Conservation (phyloP, 2,888 invertebrate species). For the Limenitis arthemis region DNA sequence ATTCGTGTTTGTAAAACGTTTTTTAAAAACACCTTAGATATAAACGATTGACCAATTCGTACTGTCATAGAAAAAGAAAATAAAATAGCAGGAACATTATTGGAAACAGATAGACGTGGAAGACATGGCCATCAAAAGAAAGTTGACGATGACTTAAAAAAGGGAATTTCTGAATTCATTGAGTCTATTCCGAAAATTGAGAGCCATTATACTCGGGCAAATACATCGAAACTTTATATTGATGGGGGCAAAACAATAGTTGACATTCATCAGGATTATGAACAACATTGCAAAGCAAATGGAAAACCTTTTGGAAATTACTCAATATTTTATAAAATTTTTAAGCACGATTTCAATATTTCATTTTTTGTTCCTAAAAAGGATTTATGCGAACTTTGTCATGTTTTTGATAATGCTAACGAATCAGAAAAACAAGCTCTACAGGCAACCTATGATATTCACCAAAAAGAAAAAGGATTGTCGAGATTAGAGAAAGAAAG, state of each 20-base stretch:
- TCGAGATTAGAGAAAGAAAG: too few relatives aligned
- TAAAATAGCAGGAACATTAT: neutral
- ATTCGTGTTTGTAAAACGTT: slow-evolving; percentile 22
- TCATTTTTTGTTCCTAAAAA: neutral
- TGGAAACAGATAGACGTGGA: neutral
- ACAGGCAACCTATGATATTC: too few relatives aligned
- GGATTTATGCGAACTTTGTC: too few relatives aligned
- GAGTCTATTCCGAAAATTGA: neutral
- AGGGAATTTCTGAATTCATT: neutral
- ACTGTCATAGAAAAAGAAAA: slow-evolving; percentile 8
- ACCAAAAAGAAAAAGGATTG: too few relatives aligned
- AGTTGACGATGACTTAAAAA: neutral
- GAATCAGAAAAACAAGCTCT: too few relatives aligned
- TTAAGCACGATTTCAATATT: neutral
- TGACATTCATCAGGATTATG: neutral
- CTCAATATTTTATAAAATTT: neutral
- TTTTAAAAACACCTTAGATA: slow-evolving; percentile 17
- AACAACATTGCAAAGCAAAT: neutral
- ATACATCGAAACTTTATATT: neutral
- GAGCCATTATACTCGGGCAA: neutral
- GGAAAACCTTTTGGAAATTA: neutral
- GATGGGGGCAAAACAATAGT: neutral
- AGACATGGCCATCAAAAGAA: neutral
- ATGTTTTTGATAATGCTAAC: too few relatives aligned
- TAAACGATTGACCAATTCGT: slow-evolving; percentile 21